Evolutionary conservation across 1,140 invertebrate genomes (phyloP), one percentile per base, ranked within the genome.

Genomic region (Caerostris darwini): DNA sequence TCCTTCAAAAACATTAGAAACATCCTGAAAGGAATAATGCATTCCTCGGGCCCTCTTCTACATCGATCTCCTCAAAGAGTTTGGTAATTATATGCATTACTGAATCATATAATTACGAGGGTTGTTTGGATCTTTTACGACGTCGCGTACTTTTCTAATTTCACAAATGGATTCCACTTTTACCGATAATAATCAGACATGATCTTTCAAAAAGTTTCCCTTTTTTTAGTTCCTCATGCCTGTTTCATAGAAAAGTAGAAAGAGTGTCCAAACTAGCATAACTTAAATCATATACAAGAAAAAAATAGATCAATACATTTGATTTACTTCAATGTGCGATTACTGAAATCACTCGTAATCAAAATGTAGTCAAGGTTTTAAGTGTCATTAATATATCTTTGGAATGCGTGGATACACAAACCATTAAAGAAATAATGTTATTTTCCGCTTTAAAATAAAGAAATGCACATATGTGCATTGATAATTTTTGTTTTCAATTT

Each of bases 21-120:
- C 50, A 77, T 85, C 57, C 83, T 85, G 10, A 59, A 57, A n/a
- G n/a, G 19, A 85, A 85, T 57, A 57, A 85, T 85, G 83, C 19
- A 0, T 59, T 3, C 83, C 50, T 17, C 57, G 57, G 17, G 19
- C 5, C 19, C n/a, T 85, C 7, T n/a, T 12, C n/a, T 85, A 3
- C 83, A 64, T 88, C 86, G 61, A 54, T 57, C 58, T 53, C 7
- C 14, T 10, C 58, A 19, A 57, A 64, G 61, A 59, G 64, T 88
- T 88, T 64, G 86, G 34, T 88, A 88, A 88, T 88, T 88, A 88
- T 64, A 88, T 88, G 59, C 86, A 88, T 88, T 88, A 88, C 86
- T 64, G 86, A 88, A 88, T 88, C 86, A 88, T 88, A 88, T 88
- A 88, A 88, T 88, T 88, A 88, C 86, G 10, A 8, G 53, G 86